Conservation (phyloP, 2,797 vertebrate genomes). For the Ctenopoma kingsleyae region DNA sequence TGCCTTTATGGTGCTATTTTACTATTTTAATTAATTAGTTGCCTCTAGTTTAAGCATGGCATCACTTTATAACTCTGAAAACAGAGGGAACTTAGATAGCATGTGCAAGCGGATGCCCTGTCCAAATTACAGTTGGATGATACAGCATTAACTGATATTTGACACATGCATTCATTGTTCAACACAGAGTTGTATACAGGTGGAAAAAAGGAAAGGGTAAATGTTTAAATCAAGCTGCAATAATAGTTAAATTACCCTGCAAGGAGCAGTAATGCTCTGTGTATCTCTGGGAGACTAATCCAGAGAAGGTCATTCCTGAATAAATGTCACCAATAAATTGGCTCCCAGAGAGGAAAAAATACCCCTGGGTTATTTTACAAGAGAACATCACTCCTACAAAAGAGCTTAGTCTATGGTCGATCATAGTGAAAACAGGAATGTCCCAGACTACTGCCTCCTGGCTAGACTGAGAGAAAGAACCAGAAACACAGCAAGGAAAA, state of each 20-base stretch:
- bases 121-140: constrained; percentile 31
- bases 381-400: constrained; percentile 78
- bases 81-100: background rate
- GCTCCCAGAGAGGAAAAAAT: constrained; percentile 52
- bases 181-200: constrained; percentile 20
- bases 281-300: constrained; percentile 66
- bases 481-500: constrained; percentile 27
- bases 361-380: constrained; percentile 68
- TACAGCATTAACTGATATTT: constrained; percentile 30
- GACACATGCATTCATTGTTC: constrained; percentile 38
- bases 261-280: constrained; percentile 57
- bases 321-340: constrained; percentile 85
- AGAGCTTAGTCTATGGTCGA: constrained; percentile 62
- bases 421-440: constrained; percentile 66
- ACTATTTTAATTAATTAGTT: constrained; percentile 71
- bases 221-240: constrained; percentile 69
- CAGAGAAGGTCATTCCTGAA: constrained; percentile 81
- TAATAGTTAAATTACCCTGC: constrained; percentile 68
- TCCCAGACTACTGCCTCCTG: constrained; percentile 59
- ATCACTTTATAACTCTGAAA: constrained; percentile 19
- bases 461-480: constrained; percentile 52
- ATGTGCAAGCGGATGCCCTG: constrained; percentile 7
- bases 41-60: constrained; percentile 47
- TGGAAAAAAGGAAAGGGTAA: constrained; percentile 50
- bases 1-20: constrained; percentile 54